These are phyloP conservation scores for Hystrix brachyura DNA, from an alignment of 2,113 vertebrate genomes.

Conservation along the genomic window DNA sequence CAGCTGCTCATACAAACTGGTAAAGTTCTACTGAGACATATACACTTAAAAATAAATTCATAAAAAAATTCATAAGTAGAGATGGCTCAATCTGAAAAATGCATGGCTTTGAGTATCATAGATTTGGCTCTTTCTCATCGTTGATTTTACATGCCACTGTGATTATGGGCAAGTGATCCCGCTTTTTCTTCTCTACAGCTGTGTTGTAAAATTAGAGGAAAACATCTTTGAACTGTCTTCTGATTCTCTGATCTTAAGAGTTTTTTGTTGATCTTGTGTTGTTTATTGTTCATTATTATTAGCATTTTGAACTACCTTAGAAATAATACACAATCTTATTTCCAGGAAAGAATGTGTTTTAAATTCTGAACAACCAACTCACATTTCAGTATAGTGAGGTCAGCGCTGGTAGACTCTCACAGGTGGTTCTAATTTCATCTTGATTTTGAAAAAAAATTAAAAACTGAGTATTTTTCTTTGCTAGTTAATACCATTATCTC, in stretches of 20 bases:
- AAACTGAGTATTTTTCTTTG: background rate
- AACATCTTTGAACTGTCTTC: background rate
- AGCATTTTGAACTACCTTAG: background rate
- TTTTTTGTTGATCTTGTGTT: background rate
- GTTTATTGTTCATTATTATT: background rate
- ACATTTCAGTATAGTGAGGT: background rate
- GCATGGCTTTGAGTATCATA: background rate
- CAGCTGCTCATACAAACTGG: background rate
- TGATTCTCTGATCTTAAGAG: background rate
- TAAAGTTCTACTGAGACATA: background rate
- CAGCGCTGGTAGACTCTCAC: background rate
- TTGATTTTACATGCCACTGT: background rate
- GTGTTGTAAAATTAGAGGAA: background rate
- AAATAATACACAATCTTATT: background rate
- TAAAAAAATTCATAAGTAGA: background rate
- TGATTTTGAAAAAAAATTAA: slow-evolving; percentile 45
- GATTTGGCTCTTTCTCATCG: background rate
- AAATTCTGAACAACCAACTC: background rate
- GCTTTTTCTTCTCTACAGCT: background rate
- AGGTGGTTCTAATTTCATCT: background rate
- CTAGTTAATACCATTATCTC: background rate
- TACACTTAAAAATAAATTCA: background rate
- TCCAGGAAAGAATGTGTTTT: background rate
- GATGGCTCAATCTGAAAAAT: background rate
- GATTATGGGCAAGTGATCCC: background rate